Evolutionary conservation across 1,140 invertebrate species (phyloP).

Genomic region (Camponotus pennsylvanicus): DNA sequence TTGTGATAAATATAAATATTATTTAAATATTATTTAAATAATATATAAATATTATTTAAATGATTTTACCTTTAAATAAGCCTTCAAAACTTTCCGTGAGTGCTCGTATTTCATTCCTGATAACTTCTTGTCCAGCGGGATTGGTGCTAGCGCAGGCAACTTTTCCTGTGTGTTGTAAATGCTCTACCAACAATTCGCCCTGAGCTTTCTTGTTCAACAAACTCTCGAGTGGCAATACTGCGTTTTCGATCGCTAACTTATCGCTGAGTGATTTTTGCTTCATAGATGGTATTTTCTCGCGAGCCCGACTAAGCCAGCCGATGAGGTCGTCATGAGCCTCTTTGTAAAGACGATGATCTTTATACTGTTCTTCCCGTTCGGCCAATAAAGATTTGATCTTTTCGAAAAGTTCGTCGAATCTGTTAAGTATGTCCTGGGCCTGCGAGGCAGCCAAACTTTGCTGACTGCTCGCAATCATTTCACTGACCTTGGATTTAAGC

Average conservation of each 20-base stretch:
- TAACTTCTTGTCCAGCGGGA: slow-evolving; percentile 91
- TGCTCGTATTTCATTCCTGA: slow-evolving; percentile 94
- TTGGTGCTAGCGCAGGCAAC: slow-evolving; percentile 95
- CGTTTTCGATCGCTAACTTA: slow-evolving; percentile 95
- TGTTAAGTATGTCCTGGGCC: slow-evolving; percentile 94
- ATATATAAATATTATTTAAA: slow-evolving; percentile 4
- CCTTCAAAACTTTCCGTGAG: slow-evolving; percentile 94
- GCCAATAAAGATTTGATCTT: slow-evolving; percentile 88
- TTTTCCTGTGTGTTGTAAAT: slow-evolving; percentile 94
- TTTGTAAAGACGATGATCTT: slow-evolving; percentile 95
- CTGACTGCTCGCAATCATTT: slow-evolving; percentile 94
- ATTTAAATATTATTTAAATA: slow-evolving; percentile 29
- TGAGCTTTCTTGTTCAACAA: slow-evolving; percentile 96
- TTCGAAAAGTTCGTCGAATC: slow-evolving; percentile 84
- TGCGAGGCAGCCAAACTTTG: slow-evolving; percentile 93
- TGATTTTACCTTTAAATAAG: slow-evolving; percentile 89
- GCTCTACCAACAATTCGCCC: slow-evolving; percentile 95
- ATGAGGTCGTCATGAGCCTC: slow-evolving; percentile 96
- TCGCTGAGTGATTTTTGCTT: slow-evolving; percentile 95
- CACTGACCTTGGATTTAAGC: slow-evolving; percentile 94
- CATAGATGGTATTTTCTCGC: slow-evolving; percentile 95
- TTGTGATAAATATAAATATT: neutral
- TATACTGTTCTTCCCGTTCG: slow-evolving; percentile 94
- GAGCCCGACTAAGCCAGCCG: slow-evolving; percentile 93
- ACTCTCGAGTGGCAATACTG: slow-evolving; percentile 94